Conservation (phyloP, 2,888 invertebrate species). For the Agonum fuliginosum region DNA sequence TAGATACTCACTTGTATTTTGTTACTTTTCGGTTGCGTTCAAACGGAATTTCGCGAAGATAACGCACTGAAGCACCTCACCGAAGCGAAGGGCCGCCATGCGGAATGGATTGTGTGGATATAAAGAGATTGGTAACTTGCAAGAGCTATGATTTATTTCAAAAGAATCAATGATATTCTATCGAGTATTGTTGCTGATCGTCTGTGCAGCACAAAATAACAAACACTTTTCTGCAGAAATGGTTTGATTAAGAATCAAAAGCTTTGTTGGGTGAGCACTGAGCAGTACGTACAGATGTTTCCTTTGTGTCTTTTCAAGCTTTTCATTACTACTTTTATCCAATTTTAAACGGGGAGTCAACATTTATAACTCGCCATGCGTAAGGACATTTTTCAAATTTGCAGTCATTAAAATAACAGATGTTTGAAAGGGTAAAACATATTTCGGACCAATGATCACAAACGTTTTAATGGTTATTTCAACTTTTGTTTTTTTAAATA, state of each 20-base stretch:
- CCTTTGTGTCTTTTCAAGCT: too few species aligned
- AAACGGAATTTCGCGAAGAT: not conserved
- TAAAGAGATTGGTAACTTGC: constrained; percentile 20
- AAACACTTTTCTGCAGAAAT: not conserved
- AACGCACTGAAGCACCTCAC: too few species aligned
- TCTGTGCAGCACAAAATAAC: not conserved
- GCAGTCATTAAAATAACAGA: too few species aligned
- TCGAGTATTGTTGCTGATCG: not conserved
- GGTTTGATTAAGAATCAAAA: not conserved
- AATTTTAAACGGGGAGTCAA: too few species aligned
- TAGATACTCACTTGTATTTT: constrained; percentile 22
- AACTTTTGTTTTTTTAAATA: too few species aligned
- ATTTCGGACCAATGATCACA: too few species aligned
- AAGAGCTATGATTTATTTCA: constrained; percentile 2
- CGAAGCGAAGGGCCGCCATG: not conserved
- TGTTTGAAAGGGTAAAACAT: too few species aligned
- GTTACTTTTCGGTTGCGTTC: constrained; percentile 27
- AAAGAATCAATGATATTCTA: constrained; percentile 1
- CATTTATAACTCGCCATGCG: too few species aligned
- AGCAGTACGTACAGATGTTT: not conserved
- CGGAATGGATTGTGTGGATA: constrained; percentile 16
- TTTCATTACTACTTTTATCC: too few species aligned
- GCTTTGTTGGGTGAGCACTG: not conserved
- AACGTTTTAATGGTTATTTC: too few species aligned
- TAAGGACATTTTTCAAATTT: too few species aligned